Base-by-base conservation (phyloP, 2,113 vertebrate species). In the Heteronetta atricapilla region DNA sequence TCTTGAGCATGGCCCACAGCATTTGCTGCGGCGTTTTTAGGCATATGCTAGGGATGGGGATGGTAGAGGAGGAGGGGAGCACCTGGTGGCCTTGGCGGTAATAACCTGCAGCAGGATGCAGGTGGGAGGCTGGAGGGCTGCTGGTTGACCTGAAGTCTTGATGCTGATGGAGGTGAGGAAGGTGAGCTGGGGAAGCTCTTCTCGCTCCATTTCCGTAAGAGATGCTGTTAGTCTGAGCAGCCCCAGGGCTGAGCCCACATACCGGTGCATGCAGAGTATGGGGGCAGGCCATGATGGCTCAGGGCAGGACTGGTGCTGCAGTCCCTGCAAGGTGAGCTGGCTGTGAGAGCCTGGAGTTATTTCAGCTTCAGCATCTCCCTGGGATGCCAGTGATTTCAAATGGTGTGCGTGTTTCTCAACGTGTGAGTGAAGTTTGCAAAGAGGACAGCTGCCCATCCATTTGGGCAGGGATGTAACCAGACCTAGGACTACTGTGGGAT, bases 211-310 rank as follows among this genome's bases (percentile, higher is more conserved):
- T 53, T 63, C 15, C 26, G 12, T 14, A 68, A 68, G 19, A 8
- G n/a, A 13, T 1, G 2, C 18, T 70, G 11, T 21, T 55, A 7
- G 21, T 34, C 15, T 0, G 2, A 73, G 31, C 1, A 6, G 55
- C 31, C 53, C 46, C 18, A 31, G 40, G 60, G 18, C 50, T 88
- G 84, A 88, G n/a, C 72, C 8, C 66, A 69, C 36, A 13, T 60
- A 2, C 7, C 48, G 33, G 10, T 29, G 48, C 48, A 8, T 9
- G 6, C 2, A 34, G 53, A 66, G 52, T 26, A 38, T 58, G 31
- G 26, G 15, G 16, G 76, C 48, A 69, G 48, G 21, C 33, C 42
- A 25, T 0, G 3, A 40, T 4, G 25, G 42, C 16, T 56, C 31
- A 20, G 58, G 46, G 48, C 67, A n/a, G n/a, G 42, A 17, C 19